Evolutionary conservation across 2,797 vertebrate genomes (phyloP), one percentile per base, ranked within the genome.

Genomic region (Garrulus glandarius): DNA sequence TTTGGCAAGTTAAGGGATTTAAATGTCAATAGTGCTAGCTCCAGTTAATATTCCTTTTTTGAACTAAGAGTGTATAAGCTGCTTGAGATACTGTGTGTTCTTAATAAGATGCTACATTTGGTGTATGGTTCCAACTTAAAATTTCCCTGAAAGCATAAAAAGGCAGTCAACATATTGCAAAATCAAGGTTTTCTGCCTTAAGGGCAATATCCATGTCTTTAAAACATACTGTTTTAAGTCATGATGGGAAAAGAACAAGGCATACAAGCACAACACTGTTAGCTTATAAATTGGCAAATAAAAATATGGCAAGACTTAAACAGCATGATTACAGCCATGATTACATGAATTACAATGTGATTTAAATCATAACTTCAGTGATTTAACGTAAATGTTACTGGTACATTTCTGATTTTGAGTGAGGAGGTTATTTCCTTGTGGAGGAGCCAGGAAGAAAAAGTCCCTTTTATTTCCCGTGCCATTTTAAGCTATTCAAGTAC

Each of bases 221-320:
- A 37, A 61, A 70, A 56, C 52, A 13, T 13, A 22, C 15, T 79
- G 7, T 41, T 77, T 11, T 47, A 49, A 64, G 37, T 83, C 27
- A 34, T 17, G 5, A 16, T 53, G 46, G 55, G 52, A 72, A 50
- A 69, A 84, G 29, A 60, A 47, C 30, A 67, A 53, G 50, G 8
- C 4, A 0, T 74, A 49, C 9, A 37, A 56, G 16, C 4, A 2
- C 56, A 84, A 5, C 53, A n/a, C 10, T 1, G 0, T 67, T 80
- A 87, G 15, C 27, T 82, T 87, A 60, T 55, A 59, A 91, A 69
- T 27, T 59, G 34, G 4, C 41, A 49, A 70, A 76, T 89, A 59
- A 77, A 87, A 89, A 59, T 22, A 37, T 44, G 52, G 13, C 52
- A 47, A 34, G 15, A 36, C 9, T 49, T 85, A 76, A 76, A 34